phyloP scores from a whole-genome alignment of 2,888 invertebrate species.

The Carcina quercana region DNA sequence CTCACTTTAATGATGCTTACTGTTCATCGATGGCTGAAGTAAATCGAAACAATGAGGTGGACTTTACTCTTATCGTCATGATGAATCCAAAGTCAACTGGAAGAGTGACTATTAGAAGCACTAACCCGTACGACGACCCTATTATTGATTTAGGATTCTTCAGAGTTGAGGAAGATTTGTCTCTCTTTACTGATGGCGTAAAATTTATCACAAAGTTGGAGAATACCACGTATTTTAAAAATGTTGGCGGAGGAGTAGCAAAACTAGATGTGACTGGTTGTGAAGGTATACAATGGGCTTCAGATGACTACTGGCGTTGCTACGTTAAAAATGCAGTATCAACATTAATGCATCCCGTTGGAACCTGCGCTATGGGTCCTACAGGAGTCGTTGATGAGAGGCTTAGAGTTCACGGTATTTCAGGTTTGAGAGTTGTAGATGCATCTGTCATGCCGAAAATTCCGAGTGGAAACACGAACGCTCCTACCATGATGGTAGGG shows the following conservation, averaged over 20 bases:
- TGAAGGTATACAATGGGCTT: constrained; percentile 52
- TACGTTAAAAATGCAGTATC: constrained; percentile 69
- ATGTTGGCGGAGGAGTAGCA: constrained; percentile 31
- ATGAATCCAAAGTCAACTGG: constrained; percentile 53
- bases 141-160: constrained; percentile 45
- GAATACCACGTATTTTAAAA: constrained; percentile 39
- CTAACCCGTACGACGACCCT: constrained; percentile 43
- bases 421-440: constrained; percentile 45
- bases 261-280: constrained; percentile 66
- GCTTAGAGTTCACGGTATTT: constrained; percentile 40
- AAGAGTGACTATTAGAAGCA: constrained; percentile 38
- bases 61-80: constrained; percentile 29
- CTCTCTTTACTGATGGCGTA: constrained; percentile 31
- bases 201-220: constrained; percentile 36
- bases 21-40: constrained; percentile 35
- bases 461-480: constrained; percentile 54
- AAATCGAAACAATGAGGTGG: constrained; percentile 38
- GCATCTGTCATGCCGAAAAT: constrained; percentile 54
- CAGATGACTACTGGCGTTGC: constrained; percentile 78
- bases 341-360: constrained; percentile 76
- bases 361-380: constrained; percentile 54
- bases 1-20: constrained; percentile 28
- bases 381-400: constrained; percentile 50
- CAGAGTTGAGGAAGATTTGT: constrained; percentile 36
- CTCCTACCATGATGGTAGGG: constrained; percentile 59